phyloP scores from a whole-genome alignment of 2,113 vertebrate genomes.

The Mustela nigripes region DNA sequence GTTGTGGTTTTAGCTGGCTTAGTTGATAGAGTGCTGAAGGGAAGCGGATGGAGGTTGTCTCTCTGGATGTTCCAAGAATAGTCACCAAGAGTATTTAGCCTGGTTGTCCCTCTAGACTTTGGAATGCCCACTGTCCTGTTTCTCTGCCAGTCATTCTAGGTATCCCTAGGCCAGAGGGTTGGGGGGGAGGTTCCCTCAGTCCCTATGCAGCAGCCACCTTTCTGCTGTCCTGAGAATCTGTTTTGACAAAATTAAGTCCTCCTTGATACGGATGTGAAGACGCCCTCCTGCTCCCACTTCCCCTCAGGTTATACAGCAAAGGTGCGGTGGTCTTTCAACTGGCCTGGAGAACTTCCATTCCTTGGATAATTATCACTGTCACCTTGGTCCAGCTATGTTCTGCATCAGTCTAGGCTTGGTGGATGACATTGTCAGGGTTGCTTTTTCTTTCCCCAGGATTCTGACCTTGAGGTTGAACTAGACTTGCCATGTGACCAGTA shows the following conservation, averaged over 20 bases:
- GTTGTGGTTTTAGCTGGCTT: background rate
- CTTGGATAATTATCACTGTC: background rate
- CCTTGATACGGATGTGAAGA: background rate
- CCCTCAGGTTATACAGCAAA: background rate
- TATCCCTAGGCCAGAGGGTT: background rate
- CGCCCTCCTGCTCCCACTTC: accelerated
- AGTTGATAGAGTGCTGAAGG: background rate
- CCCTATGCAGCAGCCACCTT: background rate
- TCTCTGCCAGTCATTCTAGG: background rate
- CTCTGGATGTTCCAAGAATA: background rate
- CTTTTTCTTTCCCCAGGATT: background rate
- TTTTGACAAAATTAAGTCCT: background rate
- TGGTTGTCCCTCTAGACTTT: background rate
- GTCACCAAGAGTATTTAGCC: background rate
- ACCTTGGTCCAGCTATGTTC: background rate
- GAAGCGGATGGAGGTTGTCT: background rate
- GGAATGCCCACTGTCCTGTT: background rate
- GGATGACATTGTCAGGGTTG: background rate
- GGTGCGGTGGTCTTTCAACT: background rate
- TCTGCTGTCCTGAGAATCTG: background rate
- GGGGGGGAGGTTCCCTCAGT: background rate
- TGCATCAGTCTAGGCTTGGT: background rate
- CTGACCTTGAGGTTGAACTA: background rate
- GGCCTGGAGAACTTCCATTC: background rate
- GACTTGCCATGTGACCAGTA: too few species aligned